These are phyloP conservation scores for Progne subis DNA, from an alignment of 2,113 vertebrate genomes.

Conservation along the genomic window DNA sequence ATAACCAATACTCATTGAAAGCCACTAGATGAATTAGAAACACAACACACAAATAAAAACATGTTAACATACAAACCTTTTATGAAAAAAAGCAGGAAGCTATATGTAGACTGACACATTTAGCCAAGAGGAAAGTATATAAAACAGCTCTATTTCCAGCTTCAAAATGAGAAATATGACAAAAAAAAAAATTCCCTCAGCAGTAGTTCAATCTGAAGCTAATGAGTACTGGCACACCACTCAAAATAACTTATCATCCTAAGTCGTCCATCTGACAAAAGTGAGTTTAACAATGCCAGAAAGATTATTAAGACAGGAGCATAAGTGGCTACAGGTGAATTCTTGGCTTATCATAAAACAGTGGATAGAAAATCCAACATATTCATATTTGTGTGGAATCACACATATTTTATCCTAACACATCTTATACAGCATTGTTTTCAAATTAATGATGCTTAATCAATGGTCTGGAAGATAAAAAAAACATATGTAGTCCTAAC, in stretches of 20 bases:
- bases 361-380: not conserved
- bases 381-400: not conserved
- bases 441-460: not conserved
- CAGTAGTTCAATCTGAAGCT: not conserved
- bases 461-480: accelerated
- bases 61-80: not conserved
- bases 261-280: not conserved
- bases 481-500: not conserved
- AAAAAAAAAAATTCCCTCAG: not conserved
- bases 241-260: not conserved
- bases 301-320: not conserved
- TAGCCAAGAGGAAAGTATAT: not conserved
- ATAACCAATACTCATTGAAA: not conserved
- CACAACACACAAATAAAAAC: not conserved
- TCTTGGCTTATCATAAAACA: not conserved
- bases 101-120: not conserved
- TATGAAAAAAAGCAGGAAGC: not conserved
- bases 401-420: not conserved
- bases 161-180: not conserved
- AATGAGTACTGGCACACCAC: not conserved
- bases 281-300: not conserved
- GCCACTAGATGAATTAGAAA: not conserved
- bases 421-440: not conserved
- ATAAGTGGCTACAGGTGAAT: not conserved
- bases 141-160: not conserved